phyloP scores from a whole-genome alignment of 1,140 invertebrate genomes.

The Stegodyphus dumicola region DNA sequence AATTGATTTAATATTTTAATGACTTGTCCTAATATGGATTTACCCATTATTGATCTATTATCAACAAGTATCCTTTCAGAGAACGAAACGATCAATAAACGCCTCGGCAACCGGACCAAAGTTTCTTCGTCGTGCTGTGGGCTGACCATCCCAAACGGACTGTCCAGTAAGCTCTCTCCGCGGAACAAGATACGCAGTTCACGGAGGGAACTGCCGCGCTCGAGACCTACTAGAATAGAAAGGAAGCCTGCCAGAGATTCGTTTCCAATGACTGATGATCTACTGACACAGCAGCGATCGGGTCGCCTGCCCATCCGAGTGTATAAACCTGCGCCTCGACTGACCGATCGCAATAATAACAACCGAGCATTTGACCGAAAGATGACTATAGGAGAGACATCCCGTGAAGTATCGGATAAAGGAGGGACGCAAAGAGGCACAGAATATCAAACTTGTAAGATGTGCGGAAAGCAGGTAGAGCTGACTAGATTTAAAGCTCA shows the following conservation, averaged over 20 bases:
- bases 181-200: not conserved
- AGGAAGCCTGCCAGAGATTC: too few species aligned
- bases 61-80: not conserved
- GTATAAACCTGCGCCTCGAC: too few species aligned
- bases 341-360: not conserved
- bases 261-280: not conserved
- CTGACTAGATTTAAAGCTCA: too few species aligned
- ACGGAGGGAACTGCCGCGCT: not conserved
- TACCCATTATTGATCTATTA: not conserved
- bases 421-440: not conserved
- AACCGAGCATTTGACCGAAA: not conserved
- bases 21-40: not conserved
- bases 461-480: too few species aligned
- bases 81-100: not conserved
- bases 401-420: slow-evolving; percentile 7
- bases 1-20: not conserved
- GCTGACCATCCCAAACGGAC: not conserved
- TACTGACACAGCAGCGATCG: not conserved
- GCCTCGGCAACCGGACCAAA: not conserved
- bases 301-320: not conserved
- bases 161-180: not conserved
- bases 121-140: slow-evolving; percentile 11
- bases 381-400: not conserved
- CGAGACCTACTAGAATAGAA: not conserved
- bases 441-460: too few species aligned